Evolutionary conservation across 2,888 invertebrate species (phyloP), one percentile per base, ranked within the genome.

Genomic region (Ligdia adustata): DNA sequence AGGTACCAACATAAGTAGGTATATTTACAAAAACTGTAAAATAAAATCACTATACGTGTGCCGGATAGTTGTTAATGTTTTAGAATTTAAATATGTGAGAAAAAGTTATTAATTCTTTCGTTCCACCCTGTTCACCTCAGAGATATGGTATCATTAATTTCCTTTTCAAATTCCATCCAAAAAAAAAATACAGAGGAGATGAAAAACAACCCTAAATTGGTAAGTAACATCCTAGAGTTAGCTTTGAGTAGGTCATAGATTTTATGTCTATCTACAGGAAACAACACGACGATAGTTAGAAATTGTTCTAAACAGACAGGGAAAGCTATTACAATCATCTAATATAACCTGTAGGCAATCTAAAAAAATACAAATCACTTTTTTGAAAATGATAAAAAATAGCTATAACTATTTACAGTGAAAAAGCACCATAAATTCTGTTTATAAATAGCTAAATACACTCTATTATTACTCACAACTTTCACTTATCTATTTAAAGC

Each of bases 391-490:
- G 13, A 38, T 33, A 18, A 14, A 14, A 9, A 31, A 26, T 32
- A 55, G 60, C 58, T 39, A 55, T 6, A 53, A 39, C n/a, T 55
- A 57, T 58, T 54, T 56, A 60, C 54, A 55, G 51, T 55, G 69
- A 65, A 74, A 69, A 87, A 87, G 87, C 87, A 88, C 87, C 87
- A 86, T 78, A 80, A 77, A 75, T 79, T 81, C 72, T 81, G 79
- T 66, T n/a, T n/a, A n/a, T n/a, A n/a, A n/a, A n/a, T n/a, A n/a
- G n/a, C n/a, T 65, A 64, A 69, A 75, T 72, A 72, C 64, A 64
- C 56, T 69, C 70, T 80, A 80, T 72, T 66, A 66, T 72, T 77
- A 85, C 75, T 86, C 84, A 85, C 85, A 86, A 83, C 82, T 78
- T 77, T 75, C 62, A 74, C 78, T 79, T 80, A 79, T 66, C 70